Conservation (phyloP, 2,888 invertebrate species). For the Agrotis ipsilon region DNA sequence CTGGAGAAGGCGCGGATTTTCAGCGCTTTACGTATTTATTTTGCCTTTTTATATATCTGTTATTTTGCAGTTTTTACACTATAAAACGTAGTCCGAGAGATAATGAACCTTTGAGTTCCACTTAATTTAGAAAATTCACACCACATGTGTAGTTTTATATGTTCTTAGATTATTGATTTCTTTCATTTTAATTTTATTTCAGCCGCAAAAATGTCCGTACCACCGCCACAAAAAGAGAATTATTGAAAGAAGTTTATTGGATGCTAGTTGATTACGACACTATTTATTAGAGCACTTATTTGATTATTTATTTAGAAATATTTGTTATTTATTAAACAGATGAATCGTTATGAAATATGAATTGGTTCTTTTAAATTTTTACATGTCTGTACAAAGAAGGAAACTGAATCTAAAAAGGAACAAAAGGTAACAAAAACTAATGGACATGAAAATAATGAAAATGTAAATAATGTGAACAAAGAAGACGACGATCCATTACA, state of each 20-base stretch:
- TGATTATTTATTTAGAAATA: constrained; percentile 37
- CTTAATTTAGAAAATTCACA: background rate
- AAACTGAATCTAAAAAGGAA: constrained; percentile 68
- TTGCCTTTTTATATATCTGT: too few relatives aligned
- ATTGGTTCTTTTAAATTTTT: constrained; percentile 72
- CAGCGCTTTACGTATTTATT: too few relatives aligned
- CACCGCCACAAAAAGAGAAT: constrained; percentile 75
- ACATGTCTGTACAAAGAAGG: constrained; percentile 88
- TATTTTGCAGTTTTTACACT: too few relatives aligned
- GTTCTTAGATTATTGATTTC: constrained; percentile 50
- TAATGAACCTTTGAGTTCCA: too few relatives aligned
- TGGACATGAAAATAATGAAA: constrained; percentile 51
- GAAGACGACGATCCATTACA: constrained; percentile 77
- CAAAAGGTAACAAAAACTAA: constrained; percentile 51
- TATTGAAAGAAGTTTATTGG: constrained; percentile 59
- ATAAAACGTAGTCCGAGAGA: too few relatives aligned
- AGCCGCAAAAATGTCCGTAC: constrained; percentile 81
- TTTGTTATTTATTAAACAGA: constrained; percentile 26
- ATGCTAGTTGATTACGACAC: constrained; percentile 55
- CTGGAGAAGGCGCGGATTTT: background rate
- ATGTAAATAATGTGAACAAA: constrained; percentile 51
- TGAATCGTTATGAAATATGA: constrained; percentile 36
- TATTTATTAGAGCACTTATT: constrained; percentile 41
- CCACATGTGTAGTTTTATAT: background rate
- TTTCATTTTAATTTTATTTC: constrained; percentile 78